A percentile compares a stretch with the other conserved stretches of the same genome.
Evolutionary conservation across 1,140 invertebrate species (phyloP).

Genomic region (Eurosta solidaginis): DNA sequence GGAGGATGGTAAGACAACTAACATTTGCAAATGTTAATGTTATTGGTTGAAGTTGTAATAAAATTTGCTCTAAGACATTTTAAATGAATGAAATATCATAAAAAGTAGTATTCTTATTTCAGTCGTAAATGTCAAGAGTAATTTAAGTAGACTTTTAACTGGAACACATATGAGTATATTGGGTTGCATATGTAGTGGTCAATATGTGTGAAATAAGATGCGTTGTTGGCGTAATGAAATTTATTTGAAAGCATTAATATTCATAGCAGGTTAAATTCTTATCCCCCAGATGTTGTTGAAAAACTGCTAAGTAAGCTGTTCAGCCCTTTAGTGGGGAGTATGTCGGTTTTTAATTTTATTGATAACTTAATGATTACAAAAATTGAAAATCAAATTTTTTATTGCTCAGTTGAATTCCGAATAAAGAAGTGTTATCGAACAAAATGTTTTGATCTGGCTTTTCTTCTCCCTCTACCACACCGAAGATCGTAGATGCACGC

Average conservation of each 20-base stretch:
- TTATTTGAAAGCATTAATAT: not conserved
- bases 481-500: no score
- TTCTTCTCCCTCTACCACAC: no score
- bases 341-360: no score
- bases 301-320: no score
- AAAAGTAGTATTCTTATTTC: constrained; percentile 55
- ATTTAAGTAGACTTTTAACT: constrained; percentile 44
- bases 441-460: no score
- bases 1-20: not conserved
- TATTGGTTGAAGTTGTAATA: constrained; percentile 27
- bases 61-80: not conserved
- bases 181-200: not conserved
- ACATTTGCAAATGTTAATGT: constrained; percentile 20
- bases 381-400: no score
- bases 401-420: no score
- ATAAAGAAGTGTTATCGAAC: no score
- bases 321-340: no score
- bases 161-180: not conserved
- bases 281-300: no score
- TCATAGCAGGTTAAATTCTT: not conserved
- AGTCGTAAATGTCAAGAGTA: constrained; percentile 58
- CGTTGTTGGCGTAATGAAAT: not conserved
- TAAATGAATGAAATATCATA: constrained; percentile 37
- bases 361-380: no score
- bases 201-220: not conserved